Evolutionary conservation across 2,888 invertebrate species (phyloP).

Genomic region (Agonopterix subpropinquella): DNA sequence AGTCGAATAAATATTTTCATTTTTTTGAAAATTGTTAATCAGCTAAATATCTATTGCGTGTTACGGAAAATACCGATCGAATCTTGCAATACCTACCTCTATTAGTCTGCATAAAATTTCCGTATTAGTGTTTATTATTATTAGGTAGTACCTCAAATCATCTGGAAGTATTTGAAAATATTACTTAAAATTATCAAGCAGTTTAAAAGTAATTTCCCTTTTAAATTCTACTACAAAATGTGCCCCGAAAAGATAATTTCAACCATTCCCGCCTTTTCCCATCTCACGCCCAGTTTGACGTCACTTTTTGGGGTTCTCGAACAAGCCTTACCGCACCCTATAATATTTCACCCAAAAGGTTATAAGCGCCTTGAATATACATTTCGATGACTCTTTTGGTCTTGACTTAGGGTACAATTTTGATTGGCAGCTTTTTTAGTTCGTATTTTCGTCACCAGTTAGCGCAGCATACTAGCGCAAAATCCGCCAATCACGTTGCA

Average conservation of each 20-base stretch:
- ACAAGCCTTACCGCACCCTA: conserved; percentile 67
- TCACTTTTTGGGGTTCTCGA: conserved; percentile 70
- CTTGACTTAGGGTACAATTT: conserved; percentile 19
- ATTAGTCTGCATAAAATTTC: not conserved
- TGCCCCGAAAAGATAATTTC: not conserved
- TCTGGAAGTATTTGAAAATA: too few relatives aligned
- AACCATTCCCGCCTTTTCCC: conserved; percentile 34
- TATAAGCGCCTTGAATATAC: conserved; percentile 20
- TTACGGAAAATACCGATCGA: not conserved
- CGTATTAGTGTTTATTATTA: too few relatives aligned
- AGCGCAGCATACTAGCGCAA: conserved; percentile 52
- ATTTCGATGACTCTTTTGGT: conserved; percentile 12
- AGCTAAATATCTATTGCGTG: not conserved
- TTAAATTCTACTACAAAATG: not conserved
- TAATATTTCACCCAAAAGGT: conserved; percentile 30
- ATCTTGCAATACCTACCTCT: not conserved
- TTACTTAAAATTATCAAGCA: too few relatives aligned
- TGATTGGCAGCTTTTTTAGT: conserved; percentile 26
- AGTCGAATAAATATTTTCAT: too few relatives aligned
- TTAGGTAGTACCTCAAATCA: too few relatives aligned
- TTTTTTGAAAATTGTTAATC: not conserved
- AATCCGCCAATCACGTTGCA: conserved; percentile 62
- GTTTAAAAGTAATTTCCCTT: too few relatives aligned
- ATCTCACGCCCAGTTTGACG: conserved; percentile 76
- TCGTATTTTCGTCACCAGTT: conserved; percentile 32